phyloP scores from a whole-genome alignment of 2,797 vertebrate genomes.

The Scarus forsteni region DNA sequence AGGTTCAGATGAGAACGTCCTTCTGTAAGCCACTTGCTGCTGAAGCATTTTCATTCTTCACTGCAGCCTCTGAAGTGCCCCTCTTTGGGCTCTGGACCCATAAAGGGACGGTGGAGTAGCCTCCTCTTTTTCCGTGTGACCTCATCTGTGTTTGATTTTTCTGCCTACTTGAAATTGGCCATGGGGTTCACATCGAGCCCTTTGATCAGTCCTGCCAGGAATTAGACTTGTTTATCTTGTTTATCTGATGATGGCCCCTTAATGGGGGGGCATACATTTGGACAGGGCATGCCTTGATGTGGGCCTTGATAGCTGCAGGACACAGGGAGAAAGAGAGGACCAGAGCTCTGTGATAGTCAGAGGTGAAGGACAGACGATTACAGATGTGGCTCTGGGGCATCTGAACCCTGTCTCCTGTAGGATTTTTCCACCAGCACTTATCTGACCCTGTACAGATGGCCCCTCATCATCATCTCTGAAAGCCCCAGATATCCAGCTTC shows the following conservation, averaged over 20 bases:
- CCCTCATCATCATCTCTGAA: constrained; percentile 55
- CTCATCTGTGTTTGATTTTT: constrained; percentile 84
- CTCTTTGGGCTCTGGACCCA: constrained; percentile 52
- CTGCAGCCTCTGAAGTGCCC: constrained; percentile 47
- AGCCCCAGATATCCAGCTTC: constrained; percentile 25
- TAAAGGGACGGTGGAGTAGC: constrained; percentile 67
- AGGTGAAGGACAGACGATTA: constrained; percentile 81
- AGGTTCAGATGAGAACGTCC: constrained; percentile 11
- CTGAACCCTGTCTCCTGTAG: constrained; percentile 71
- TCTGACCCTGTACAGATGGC: constrained; percentile 73
- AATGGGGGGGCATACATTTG: constrained; percentile 77
- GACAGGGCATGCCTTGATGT: constrained; percentile 81
- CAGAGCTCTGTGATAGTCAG: constrained; percentile 70
- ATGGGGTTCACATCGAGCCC: constrained; percentile 76
- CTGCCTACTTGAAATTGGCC: constrained; percentile 80
- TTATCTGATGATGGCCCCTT: constrained; percentile 85
- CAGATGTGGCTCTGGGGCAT: constrained; percentile 81
- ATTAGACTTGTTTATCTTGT: constrained; percentile 86
- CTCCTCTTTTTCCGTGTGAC: constrained; percentile 70
- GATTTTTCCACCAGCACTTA: constrained; percentile 69
- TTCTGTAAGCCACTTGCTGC: constrained; percentile 14
- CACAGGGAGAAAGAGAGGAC: constrained; percentile 66
- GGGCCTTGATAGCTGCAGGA: constrained; percentile 77
- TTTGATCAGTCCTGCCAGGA: constrained; percentile 85
- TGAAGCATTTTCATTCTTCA: constrained; percentile 33